These are phyloP conservation scores for Nephrocerus scutellatus DNA, from an alignment of 2,888 invertebrate species.

Conservation along the genomic window DNA sequence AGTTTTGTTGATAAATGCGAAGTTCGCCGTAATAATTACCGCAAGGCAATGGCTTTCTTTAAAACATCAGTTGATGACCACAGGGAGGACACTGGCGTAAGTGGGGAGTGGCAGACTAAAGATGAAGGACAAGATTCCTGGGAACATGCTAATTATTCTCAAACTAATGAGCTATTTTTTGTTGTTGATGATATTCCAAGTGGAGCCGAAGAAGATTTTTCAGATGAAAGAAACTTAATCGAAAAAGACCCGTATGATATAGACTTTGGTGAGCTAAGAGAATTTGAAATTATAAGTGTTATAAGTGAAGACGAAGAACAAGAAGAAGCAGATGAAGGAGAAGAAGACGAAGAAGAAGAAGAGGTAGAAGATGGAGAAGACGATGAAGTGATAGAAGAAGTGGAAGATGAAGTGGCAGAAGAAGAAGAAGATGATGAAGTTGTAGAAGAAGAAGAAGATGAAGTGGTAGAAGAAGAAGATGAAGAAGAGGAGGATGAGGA, in stretches of 20 bases:
- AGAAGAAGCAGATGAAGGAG: constrained; percentile 13
- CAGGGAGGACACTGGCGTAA: constrained; percentile 26
- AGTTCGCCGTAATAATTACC: constrained; percentile 38
- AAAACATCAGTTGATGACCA: constrained; percentile 39
- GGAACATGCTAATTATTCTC: too few relatives aligned
- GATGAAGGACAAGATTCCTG: too few relatives aligned
- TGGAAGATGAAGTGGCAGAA: constrained; percentile 13
- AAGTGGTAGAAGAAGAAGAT: constrained; percentile 24
- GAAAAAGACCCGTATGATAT: too few relatives aligned
- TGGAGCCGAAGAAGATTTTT: too few relatives aligned
- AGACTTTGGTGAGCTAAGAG: too few relatives aligned
- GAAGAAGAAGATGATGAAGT: constrained; percentile 16
- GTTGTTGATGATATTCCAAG: too few relatives aligned
- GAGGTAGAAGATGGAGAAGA: constrained; percentile 22
- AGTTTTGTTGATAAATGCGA: constrained; percentile 32
- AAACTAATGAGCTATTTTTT: too few relatives aligned
- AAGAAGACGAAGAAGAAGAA: constrained; percentile 24
- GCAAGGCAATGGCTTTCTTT: constrained; percentile 44
- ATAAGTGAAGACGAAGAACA: too few relatives aligned
- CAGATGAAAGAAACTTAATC: too few relatives aligned
- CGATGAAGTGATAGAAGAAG: constrained; percentile 20
- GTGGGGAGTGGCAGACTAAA: too few relatives aligned
- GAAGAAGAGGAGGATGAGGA: constrained; percentile 8
- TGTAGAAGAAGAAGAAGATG: constrained; percentile 15
- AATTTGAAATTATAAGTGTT: too few relatives aligned